Evolutionary conservation across 37 sponge, comb jelly and placozoan species (phyloP).

Genomic region (Cliona cf. orientalis): DNA sequence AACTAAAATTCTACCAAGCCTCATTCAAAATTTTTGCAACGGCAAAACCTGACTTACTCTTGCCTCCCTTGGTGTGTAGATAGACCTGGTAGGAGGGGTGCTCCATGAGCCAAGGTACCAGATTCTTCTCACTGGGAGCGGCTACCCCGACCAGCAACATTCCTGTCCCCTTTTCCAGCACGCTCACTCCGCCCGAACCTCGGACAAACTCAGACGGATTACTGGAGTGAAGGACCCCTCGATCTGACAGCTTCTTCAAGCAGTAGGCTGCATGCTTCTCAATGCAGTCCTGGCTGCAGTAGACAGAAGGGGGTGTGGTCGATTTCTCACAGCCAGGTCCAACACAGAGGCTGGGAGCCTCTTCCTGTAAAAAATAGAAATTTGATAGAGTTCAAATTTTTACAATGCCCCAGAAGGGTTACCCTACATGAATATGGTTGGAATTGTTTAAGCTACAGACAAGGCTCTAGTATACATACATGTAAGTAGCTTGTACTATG

Average conservation of each 20-base stretch:
- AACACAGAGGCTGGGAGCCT: constrained; percentile 23
- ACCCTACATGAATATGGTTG: too few relatives aligned
- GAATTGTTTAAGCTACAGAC: too few relatives aligned
- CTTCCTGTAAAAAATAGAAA: constrained; percentile 24
- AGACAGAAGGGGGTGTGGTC: constrained; percentile 48
- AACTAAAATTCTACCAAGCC: too few relatives aligned
- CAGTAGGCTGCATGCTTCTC: constrained; percentile 41
- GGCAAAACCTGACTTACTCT: too few relatives aligned
- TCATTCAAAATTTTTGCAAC: too few relatives aligned
- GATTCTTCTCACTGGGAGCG: constrained; percentile 67
- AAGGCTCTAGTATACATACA: too few relatives aligned
- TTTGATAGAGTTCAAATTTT: too few relatives aligned
- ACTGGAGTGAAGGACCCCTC: constrained; percentile 51
- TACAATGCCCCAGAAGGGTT: too few relatives aligned
- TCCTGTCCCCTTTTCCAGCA: constrained; percentile 71
- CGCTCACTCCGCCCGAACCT: constrained; percentile 65
- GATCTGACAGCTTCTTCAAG: constrained; percentile 45
- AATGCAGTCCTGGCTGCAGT: constrained; percentile 62
- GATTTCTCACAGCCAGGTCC: constrained; percentile 40
- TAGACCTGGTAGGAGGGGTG: constrained; percentile 73
- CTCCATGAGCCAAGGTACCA: constrained; percentile 65
- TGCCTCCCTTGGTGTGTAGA: constrained; percentile 33
- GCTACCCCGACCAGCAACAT: constrained; percentile 63
- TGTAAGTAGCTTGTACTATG: too few relatives aligned
- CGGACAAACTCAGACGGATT: constrained; percentile 39